Evolutionary conservation across 1,140 invertebrate genomes (phyloP).

Genomic region (Calephelis virginiensis): DNA sequence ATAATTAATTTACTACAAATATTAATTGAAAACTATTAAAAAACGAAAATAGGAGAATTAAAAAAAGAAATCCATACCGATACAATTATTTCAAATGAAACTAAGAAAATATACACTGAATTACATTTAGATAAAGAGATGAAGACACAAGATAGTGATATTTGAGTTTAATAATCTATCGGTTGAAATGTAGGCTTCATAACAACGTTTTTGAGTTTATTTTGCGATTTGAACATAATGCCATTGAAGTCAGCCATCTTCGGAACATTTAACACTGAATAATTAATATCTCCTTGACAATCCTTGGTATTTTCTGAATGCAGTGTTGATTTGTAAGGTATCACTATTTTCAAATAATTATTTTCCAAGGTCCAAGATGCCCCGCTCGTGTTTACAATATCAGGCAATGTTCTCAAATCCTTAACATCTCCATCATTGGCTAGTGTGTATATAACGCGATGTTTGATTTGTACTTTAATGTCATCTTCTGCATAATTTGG

Average conservation of each 20-base stretch:
- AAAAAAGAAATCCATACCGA: too few species aligned
- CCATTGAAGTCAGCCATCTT: neutral
- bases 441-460: constrained; percentile 1
- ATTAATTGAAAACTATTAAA: too few species aligned
- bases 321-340: constrained; percentile 1
- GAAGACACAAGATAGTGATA: too few species aligned
- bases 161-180: too few species aligned
- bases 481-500: neutral
- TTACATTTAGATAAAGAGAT: too few species aligned
- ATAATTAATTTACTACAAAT: too few species aligned
- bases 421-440: neutral
- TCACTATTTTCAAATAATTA: neutral
- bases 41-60: too few species aligned
- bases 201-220: too few species aligned
- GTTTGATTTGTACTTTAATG: neutral
- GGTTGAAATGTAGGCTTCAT: too few species aligned
- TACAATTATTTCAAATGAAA: too few species aligned
- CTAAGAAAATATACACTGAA: too few species aligned
- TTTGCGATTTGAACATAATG: too few species aligned
- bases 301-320: neutral
- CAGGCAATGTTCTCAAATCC: neutral
- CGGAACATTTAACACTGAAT: neutral
- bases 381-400: neutral
- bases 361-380: neutral
- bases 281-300: neutral